Evolutionary conservation across 2,888 invertebrate species (phyloP), one percentile per base, ranked within the genome.

Genomic region (Hypena proboscidalis): DNA sequence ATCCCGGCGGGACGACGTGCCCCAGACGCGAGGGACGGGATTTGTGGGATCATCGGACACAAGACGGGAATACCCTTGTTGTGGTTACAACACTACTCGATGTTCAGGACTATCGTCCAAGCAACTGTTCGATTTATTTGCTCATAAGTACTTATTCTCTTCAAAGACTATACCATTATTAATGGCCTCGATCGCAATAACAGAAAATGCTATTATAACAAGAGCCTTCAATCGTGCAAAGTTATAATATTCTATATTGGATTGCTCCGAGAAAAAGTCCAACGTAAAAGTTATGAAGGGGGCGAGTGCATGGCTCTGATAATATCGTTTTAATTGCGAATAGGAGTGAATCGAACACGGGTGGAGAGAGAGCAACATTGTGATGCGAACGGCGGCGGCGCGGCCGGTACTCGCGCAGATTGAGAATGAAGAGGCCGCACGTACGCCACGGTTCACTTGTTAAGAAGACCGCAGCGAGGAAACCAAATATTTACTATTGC

Each of bases 271-370:
- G 58, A 55, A 56, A 64, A 71, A 65, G 56, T 65, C 50, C 58
- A 59, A 74, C 65, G 67, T 71, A 66, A 75, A 74, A 79, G 76
- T 73, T 75, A 63, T 64, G 48, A 45, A 31, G 56, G 67, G 58
- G 69, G 67, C 56, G 70, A 74, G 74, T 73, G 74, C 72, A 78
- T 77, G 76, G 72, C 75, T 76, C 77, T 67, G 78, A 83, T 83
- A 83, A 84, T 84, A 82, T 79, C 73, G 73, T 81, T 85, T 85
- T 85, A 85, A 87, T 86, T 86, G 80, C 75, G 73, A 80, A 73
- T 70, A 69, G 73, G 68, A 75, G 77, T 67, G 69, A 67, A 61
- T 66, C 56, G 67, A 67, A 66, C 50, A 58, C 55, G 51, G 45
- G 44, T 50, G 41, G 49, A 27, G 36, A 57, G 59, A 53, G 49